Conservation (phyloP, 2,888 invertebrate genomes). For the Callimorpha dominula region DNA sequence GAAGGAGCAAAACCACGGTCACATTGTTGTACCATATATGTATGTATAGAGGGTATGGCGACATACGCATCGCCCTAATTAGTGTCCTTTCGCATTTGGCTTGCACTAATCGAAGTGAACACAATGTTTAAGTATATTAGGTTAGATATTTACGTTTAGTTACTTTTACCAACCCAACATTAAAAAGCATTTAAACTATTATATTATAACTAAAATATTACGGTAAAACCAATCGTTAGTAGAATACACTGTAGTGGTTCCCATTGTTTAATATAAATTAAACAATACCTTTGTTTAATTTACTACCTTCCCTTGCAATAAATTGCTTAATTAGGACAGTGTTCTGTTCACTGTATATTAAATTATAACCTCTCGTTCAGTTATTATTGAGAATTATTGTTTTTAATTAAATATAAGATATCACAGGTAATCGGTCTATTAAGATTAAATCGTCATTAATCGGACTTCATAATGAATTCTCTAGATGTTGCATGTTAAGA, state of each 20-base stretch:
- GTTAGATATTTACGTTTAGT: neutral
- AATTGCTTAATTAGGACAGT: neutral
- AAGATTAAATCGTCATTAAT: conserved; percentile 28
- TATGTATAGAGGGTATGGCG: neutral
- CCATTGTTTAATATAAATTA: no score
- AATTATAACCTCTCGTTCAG: neutral
- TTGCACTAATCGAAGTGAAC: neutral
- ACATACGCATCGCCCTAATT: neutral
- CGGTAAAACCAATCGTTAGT: no score
- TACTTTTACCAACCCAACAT: no score
- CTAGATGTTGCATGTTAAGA: conserved; percentile 16
- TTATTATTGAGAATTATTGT: conserved; percentile 4
- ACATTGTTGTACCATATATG: neutral
- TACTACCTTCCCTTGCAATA: neutral
- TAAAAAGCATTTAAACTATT: no score
- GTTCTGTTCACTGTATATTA: neutral
- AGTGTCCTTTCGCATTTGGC: neutral
- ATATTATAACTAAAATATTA: no score
- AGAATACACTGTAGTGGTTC: no score
- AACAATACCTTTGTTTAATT: no score
- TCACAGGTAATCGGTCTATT: conserved; percentile 27
- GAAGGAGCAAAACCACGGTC: neutral
- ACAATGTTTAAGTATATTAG: neutral
- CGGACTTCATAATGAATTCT: conserved; percentile 33
- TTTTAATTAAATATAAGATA: conserved; percentile 15